These are phyloP conservation scores for Leucophora obtusa DNA, from an alignment of 2,888 invertebrate genomes.

Conservation along the genomic window DNA sequence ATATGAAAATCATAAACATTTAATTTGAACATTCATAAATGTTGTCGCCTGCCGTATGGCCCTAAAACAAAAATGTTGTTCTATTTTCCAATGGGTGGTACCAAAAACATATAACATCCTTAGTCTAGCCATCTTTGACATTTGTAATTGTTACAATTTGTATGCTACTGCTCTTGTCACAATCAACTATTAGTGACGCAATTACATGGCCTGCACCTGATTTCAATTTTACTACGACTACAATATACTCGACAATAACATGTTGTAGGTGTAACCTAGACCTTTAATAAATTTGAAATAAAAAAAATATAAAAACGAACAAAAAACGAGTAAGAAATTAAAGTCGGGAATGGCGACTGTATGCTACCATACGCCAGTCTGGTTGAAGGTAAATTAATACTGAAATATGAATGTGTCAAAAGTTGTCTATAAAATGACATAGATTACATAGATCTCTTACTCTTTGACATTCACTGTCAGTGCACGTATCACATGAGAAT, in stretches of 20 bases:
- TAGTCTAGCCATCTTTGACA: slow-evolving; percentile 44
- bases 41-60: slow-evolving; percentile 61
- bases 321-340: too few relatives aligned
- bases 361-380: too few relatives aligned
- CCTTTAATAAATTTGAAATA: slow-evolving; percentile 42
- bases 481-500: too few relatives aligned
- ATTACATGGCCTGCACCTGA: slow-evolving; percentile 53
- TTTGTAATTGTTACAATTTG: slow-evolving; percentile 34
- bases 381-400: too few relatives aligned
- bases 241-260: too few relatives aligned
- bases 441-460: too few relatives aligned
- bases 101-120: slow-evolving; percentile 35
- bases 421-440: too few relatives aligned
- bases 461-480: too few relatives aligned
- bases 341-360: too few relatives aligned
- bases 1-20: slow-evolving; percentile 7
- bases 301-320: not conserved
- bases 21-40: slow-evolving; percentile 39
- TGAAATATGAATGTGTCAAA: too few relatives aligned
- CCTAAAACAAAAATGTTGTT: slow-evolving; percentile 37
- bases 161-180: slow-evolving; percentile 48
- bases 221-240: not conserved
- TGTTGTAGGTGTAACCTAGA: slow-evolving; percentile 50
- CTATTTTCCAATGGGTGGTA: slow-evolving; percentile 55
- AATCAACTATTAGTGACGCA: slow-evolving; percentile 34